Evolutionary conservation across 2,113 vertebrate species (phyloP).

Genomic region (Coptodon bakossiorum): DNA sequence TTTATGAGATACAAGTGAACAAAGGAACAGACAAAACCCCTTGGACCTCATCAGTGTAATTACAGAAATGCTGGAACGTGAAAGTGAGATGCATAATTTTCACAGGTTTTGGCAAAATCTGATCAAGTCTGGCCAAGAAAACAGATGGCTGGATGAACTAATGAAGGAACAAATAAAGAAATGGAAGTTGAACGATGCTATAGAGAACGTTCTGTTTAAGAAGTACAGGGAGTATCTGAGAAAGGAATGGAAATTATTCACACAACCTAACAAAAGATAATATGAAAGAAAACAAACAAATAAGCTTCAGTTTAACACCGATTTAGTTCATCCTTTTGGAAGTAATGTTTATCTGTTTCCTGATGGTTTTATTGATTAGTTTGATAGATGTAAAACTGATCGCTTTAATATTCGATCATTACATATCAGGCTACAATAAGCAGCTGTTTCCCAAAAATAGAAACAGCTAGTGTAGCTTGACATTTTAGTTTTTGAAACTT

Average conservation of each 20-base stretch:
- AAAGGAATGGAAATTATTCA: neutral
- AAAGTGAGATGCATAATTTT: slow-evolving; percentile 53
- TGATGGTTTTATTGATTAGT: neutral
- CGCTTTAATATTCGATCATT: neutral
- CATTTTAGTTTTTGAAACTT: neutral
- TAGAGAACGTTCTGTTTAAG: neutral
- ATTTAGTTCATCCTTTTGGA: neutral
- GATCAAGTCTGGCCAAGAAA: slow-evolving; percentile 43
- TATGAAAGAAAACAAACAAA: neutral
- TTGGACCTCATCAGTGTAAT: slow-evolving; percentile 57
- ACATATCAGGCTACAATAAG: neutral
- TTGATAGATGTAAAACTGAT: neutral
- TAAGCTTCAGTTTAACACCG: neutral
- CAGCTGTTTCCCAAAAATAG: too few relatives aligned
- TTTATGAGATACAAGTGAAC: slow-evolving; percentile 44
- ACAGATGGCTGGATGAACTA: slow-evolving; percentile 43
- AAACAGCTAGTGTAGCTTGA: neutral
- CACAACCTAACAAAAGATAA: neutral
- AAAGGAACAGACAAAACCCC: slow-evolving; percentile 46
- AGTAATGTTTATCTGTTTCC: neutral
- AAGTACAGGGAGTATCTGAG: neutral
- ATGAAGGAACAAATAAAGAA: slow-evolving; percentile 39
- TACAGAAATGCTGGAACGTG: slow-evolving; percentile 49
- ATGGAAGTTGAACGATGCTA: slow-evolving; percentile 5
- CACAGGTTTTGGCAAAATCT: slow-evolving; percentile 48